A percentile compares a stretch with the other conserved stretches of the same genome.
Evolutionary conservation across 2,113 vertebrate species (phyloP).

Genomic region (Anser brachyrhynchus): DNA sequence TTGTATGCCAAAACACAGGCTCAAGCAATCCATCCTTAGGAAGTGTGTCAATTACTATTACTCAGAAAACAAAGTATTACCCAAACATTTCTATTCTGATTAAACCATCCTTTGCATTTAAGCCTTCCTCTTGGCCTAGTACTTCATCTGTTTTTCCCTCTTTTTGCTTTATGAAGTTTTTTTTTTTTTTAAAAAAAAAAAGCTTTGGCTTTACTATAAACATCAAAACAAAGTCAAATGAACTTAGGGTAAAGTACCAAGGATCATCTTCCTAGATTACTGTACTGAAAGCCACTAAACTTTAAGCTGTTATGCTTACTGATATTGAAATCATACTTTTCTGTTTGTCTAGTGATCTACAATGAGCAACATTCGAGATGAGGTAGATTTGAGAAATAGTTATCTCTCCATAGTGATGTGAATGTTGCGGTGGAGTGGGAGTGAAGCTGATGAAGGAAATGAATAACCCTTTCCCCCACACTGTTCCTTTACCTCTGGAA

Average conservation of each 20-base stretch:
- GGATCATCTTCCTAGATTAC: background rate
- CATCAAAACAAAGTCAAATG: background rate
- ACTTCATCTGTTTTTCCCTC: background rate
- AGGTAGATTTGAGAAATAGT: constrained; percentile 47
- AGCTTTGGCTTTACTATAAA: background rate
- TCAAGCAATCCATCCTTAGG: background rate
- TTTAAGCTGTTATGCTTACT: background rate
- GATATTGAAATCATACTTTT: background rate
- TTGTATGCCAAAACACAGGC: background rate
- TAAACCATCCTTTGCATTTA: background rate
- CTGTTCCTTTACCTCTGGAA: background rate
- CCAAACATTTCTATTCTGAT: background rate
- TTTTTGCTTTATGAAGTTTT: background rate
- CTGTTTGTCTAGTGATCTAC: background rate
- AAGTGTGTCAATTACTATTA: background rate
- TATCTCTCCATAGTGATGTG: background rate
- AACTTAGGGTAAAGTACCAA: background rate
- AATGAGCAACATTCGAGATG: constrained; percentile 9
- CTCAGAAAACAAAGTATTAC: background rate
- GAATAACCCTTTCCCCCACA: background rate
- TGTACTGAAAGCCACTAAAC: background rate
- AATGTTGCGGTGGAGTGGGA: background rate
- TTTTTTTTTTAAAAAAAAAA: background rate
- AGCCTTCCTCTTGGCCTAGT: background rate
- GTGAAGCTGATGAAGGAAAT: background rate